Conservation (phyloP, 2,113 vertebrate genomes). For the Platichthys stellatus region DNA sequence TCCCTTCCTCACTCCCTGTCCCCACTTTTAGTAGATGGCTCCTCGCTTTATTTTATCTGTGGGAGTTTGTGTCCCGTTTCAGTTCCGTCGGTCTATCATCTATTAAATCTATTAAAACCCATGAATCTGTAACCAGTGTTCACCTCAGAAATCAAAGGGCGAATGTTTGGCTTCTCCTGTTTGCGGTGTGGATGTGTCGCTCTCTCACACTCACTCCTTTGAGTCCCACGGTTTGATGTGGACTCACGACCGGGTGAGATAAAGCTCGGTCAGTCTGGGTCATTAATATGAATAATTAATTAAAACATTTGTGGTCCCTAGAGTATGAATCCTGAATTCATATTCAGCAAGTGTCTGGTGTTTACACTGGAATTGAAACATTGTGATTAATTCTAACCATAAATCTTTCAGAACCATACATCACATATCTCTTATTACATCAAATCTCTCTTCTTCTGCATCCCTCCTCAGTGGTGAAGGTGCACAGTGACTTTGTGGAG, state of each 20-base stretch:
- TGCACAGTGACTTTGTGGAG: conserved; percentile 63
- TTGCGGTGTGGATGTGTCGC: conserved; percentile 23
- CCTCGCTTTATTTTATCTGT: not conserved
- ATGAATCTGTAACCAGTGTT: conserved; percentile 68
- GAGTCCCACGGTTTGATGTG: conserved; percentile 18
- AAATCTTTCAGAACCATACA: too few species aligned
- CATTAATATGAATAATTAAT: not conserved
- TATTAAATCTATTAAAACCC: conserved; percentile 40
- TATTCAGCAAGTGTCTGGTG: too few species aligned
- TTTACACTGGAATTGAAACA: too few species aligned
- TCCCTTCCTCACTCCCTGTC: too few species aligned
- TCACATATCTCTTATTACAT: too few species aligned
- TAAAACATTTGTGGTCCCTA: too few species aligned
- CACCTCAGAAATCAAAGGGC: conserved; percentile 57
- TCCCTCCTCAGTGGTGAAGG: conserved; percentile 32
- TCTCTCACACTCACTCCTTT: conserved; percentile 24
- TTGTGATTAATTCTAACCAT: too few species aligned
- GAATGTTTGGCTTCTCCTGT: conserved; percentile 50
- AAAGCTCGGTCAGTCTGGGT: conserved; percentile 1
- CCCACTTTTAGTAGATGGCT: too few species aligned
- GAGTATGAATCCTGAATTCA: too few species aligned
- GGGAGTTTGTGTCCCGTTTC: not conserved
- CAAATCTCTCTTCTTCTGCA: not conserved
- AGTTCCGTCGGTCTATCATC: conserved; percentile 34
- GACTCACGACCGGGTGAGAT: conserved; percentile 14